These are phyloP conservation scores for Cyprinella venusta DNA, from an alignment of 2,797 vertebrate genomes.

Conservation along the genomic window DNA sequence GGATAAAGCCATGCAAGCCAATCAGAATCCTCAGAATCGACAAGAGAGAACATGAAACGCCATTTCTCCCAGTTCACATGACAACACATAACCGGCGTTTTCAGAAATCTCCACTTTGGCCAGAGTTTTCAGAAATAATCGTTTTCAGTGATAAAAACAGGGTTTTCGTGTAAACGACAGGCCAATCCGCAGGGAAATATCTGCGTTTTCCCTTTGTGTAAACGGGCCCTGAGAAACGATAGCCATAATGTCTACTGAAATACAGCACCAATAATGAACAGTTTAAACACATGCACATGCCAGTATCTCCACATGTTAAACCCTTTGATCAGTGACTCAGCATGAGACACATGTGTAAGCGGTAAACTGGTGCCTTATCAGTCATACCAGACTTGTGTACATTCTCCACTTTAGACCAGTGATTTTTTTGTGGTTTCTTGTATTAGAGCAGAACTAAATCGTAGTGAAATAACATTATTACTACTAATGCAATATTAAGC, in stretches of 20 bases:
- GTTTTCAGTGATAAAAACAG: no score
- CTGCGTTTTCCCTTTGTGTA: no score
- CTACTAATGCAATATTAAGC: background rate
- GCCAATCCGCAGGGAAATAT: no score
- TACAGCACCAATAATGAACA: constrained; percentile 8
- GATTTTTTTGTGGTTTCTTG: constrained; percentile 2
- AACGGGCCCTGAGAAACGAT: no score
- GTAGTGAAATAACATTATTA: background rate
- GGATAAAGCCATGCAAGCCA: no score
- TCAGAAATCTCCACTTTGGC: no score
- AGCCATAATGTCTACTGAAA: constrained; percentile 14
- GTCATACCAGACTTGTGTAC: background rate
- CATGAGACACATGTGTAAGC: background rate
- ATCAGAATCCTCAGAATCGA: no score
- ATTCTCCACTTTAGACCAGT: background rate
- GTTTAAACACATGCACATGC: constrained; percentile 48
- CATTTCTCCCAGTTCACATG: no score
- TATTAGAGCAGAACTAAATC: background rate
- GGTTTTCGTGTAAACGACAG: no score
- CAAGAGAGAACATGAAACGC: no score
- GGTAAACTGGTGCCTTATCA: constrained; percentile 2
- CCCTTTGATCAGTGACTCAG: constrained; percentile 29
- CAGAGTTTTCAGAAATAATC: no score
- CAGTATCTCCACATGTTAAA: constrained; percentile 15
- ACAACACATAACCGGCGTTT: no score